Conservation (phyloP, 2,888 invertebrate species). For the Ormia ochracea region DNA sequence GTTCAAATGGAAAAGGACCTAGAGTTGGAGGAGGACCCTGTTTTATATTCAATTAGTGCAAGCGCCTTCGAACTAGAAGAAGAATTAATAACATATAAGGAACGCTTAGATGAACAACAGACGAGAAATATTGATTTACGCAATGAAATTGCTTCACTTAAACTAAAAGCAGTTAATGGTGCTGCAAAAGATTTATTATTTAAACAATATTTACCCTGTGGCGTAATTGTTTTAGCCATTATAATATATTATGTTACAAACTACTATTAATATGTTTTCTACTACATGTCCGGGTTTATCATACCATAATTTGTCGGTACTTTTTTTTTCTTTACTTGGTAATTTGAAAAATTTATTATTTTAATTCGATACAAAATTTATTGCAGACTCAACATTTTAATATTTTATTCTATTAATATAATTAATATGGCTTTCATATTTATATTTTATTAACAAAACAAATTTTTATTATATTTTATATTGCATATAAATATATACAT, state of each 20-base stretch:
- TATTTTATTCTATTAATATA: not conserved
- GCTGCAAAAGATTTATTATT: constrained; percentile 63
- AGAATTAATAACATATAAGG: constrained; percentile 75
- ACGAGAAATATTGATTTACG: constrained; percentile 72
- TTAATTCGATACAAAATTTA: not conserved
- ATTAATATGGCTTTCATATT: constrained; percentile 2
- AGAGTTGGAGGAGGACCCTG: constrained; percentile 47
- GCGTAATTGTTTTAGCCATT: constrained; percentile 70
- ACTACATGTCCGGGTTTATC: not conserved
- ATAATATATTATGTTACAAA: constrained; percentile 72
- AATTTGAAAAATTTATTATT: too few species aligned
- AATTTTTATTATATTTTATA: not conserved
- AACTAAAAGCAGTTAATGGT: constrained; percentile 63
- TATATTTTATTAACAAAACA: constrained; percentile 20
- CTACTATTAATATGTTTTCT: constrained; percentile 64
- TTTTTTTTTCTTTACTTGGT: not conserved
- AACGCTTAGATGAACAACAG: constrained; percentile 72
- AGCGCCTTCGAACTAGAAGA: constrained; percentile 73
- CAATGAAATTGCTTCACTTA: constrained; percentile 70
- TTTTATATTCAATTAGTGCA: constrained; percentile 68
- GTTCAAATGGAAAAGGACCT: constrained; percentile 4
- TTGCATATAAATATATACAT: constrained; percentile 1
- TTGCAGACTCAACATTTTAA: not conserved
- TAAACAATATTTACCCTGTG: constrained; percentile 69
- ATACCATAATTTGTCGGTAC: constrained; percentile 1